A percentile compares a stretch with the other conserved stretches of the same genome.
Conservation (phyloP, 1,140 invertebrate species). For the Thrips palmi region DNA sequence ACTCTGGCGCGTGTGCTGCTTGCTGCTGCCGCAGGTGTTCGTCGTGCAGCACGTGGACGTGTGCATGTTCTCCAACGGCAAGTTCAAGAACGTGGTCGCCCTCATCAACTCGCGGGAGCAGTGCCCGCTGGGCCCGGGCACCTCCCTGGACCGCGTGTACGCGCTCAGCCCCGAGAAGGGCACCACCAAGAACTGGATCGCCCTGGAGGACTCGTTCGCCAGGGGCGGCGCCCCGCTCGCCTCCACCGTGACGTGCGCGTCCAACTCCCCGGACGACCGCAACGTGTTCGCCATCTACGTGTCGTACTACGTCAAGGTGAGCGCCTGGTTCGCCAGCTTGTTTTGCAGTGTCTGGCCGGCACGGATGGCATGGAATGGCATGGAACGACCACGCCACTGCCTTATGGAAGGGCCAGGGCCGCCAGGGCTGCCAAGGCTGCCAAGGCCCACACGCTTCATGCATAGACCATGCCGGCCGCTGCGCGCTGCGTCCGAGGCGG, state of each 20-base stretch:
- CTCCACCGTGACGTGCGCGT: slow-evolving; percentile 41
- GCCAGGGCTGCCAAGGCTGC: too few relatives aligned
- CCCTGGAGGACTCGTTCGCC: slow-evolving; percentile 53
- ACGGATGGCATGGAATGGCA: too few relatives aligned
- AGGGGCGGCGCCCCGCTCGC: slow-evolving; percentile 46
- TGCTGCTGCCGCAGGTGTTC: slow-evolving; percentile 43
- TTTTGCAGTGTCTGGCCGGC: too few relatives aligned
- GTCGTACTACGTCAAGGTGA: slow-evolving; percentile 69
- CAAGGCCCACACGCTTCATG: too few relatives aligned
- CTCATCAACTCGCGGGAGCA: slow-evolving; percentile 51
- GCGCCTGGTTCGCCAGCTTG: too few relatives aligned
- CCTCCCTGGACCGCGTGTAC: slow-evolving; percentile 39
- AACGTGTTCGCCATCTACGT: slow-evolving; percentile 81
- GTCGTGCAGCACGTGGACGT: slow-evolving; percentile 95
- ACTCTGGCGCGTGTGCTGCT: neutral
- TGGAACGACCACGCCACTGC: too few relatives aligned
- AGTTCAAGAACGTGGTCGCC: slow-evolving; percentile 96
- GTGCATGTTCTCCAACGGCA: slow-evolving; percentile 96
- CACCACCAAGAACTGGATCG: slow-evolving; percentile 65
- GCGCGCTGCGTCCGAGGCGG: too few relatives aligned
- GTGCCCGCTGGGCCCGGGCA: slow-evolving; percentile 42
- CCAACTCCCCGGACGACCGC: slow-evolving; percentile 41
- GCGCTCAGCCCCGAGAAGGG: slow-evolving; percentile 48
- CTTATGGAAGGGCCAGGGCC: too few relatives aligned
- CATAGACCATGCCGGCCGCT: too few relatives aligned